Evolutionary conservation across 2,113 vertebrate genomes (phyloP), one percentile per base, ranked within the genome.

Genomic region (Anoura caudifer): DNA sequence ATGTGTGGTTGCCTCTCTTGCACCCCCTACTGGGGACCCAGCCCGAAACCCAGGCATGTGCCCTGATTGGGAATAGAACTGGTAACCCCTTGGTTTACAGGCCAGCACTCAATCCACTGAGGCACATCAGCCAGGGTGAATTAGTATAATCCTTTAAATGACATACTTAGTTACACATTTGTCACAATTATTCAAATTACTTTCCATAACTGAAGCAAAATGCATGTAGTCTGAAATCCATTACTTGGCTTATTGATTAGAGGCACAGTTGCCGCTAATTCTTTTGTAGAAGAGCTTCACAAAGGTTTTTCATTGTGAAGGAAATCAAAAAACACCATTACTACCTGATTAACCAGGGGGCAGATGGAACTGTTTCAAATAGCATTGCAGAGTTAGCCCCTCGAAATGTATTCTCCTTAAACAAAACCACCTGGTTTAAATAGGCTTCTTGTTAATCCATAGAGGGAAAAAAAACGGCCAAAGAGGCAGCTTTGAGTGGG

Each of bases 61-160:
- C 56, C 22, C 22, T 24, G 56, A 59, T 22, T 59, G 56, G 22
- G 56, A 59, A 24, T 59, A 3, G 56, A 59, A 59, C 22, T 10
- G 9, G 56, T 24, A 8, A 59, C 56, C 56, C 22, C 9, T 59
- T 59, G 56, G 56, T 59, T 24, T 3, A 24, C 22, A 59, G 56
- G 22, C 56, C 3, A 9, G 56, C 22, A 24, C 56, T 24, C 56
- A 59, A 59, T 59, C 56, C 56, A 59, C 56, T 59, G 56, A 59
- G 56, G 8, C 56, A 59, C 56, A 59, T 1, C 20, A 59, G 56
- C 56, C 56, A 59, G 56, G 56, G 22, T 4, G 96, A 96, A 93
- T 91, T 43, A 63, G 52, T 88, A 8, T 86, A 90, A 15, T 82
- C 96, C 97, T 97, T 94, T 89, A 91, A 83, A 79, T 90, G 61